These are phyloP conservation scores for Dryoscopus gambensis DNA, from an alignment of 2,113 vertebrate species.

Conservation along the genomic window DNA sequence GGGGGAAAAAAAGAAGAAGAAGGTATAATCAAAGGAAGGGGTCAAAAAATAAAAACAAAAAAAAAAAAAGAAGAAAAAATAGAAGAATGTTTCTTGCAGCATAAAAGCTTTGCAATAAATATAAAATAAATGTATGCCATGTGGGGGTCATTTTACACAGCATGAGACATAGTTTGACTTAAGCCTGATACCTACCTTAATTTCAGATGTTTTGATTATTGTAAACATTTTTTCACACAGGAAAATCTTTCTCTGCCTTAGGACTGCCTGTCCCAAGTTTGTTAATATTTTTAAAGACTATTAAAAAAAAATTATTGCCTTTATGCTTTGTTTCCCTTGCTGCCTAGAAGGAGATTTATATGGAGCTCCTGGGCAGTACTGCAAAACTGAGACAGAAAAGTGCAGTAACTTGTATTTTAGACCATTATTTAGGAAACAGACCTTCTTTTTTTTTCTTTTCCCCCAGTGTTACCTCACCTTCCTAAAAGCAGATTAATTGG, in stretches of 20 bases:
- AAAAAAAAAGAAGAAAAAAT: fast-evolving
- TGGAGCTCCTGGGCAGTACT: not conserved
- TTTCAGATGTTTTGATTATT: not conserved
- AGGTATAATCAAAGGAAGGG: not conserved
- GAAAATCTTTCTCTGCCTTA: not conserved
- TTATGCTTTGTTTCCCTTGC: not conserved
- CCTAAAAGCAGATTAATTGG: not conserved
- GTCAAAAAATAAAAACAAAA: not conserved
- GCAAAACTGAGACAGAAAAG: not conserved
- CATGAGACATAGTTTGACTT: not conserved
- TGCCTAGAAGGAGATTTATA: not conserved
- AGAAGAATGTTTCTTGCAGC: not conserved
- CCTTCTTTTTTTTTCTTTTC: fast-evolving
- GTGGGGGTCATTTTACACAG: not conserved
- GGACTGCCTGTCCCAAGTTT: not conserved
- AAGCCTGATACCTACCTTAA: not conserved
- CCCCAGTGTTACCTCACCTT: not conserved
- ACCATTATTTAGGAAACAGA: not conserved
- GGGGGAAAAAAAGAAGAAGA: fast-evolving
- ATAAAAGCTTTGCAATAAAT: not conserved
- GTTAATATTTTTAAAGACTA: not conserved
- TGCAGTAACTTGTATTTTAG: not conserved
- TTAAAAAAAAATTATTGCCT: not conserved
- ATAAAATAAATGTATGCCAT: fast-evolving
- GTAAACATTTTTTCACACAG: not conserved